Base-by-base conservation (phyloP, 37 sponge, comb jelly and placozoan species). In the Petrosia ficiformis region DNA sequence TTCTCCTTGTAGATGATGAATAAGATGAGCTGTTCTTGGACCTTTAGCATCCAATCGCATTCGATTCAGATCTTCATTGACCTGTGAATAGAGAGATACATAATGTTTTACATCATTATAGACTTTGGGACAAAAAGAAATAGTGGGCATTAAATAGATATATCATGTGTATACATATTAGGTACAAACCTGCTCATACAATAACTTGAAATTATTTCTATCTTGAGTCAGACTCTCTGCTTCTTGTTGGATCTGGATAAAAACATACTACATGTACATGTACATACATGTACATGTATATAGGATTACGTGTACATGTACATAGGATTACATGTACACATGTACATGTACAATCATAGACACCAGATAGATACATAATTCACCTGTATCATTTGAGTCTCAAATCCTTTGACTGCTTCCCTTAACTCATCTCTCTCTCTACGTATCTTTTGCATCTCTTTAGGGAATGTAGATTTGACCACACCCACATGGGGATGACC, bases 161-260 rank as follows among this genome's bases (percentile, higher is more conserved):
- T 48, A n/a, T n/a, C 28, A n/a, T 61, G 63, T 26, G 26, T 29
- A 26, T 61, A 29, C 16, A 16, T 48, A 16, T 48, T 61, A 38
- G 6, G 5, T 43, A 44, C 82, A 30, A 22, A 84, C 95, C 94
- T 96, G 97, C 36, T 90, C 86, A 80, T 96, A 96, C 38, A 96
- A 89, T 24, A 96, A 72, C 57, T 84, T 90, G 77, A 87, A 85
- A 82, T 90, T 96, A 70, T 96, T 92, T 64, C 97, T 84, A 39
- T 96, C 97, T 39, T 86, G 77, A 14, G 95, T 81, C 19, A 96
- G 82, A 11, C 39, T 67, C 61, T 89, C 77, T 1, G 80, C 81
- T 59, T 93, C 83, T 33, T 70, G 33, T 66, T 93, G 94, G 28
- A 94, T 90, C 91, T 93, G 70, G 33, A 39, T 36, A 29, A n/a